Evolutionary conservation across 1,140 invertebrate genomes (phyloP), one percentile per base, ranked within the genome.

Genomic region (Papilio aristodemus): DNA sequence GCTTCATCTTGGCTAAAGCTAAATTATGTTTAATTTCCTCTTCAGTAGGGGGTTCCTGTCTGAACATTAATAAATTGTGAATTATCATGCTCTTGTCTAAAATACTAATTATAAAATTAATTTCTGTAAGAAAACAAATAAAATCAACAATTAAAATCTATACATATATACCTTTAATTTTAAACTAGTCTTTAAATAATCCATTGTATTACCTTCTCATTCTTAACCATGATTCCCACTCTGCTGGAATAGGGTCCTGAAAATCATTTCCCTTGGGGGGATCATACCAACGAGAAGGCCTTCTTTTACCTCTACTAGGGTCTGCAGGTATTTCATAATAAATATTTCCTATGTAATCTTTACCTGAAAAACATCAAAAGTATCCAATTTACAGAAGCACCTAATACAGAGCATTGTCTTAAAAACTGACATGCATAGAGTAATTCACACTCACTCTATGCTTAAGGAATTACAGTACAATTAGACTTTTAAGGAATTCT

Each of bases 161-260:
- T n/a, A n/a, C n/a, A n/a, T n/a, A n/a, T n/a, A n/a, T n/a, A n/a
- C 27, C 6, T 32, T 32, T 32, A 32, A 32, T 32, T 32, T 32
- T 3, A 32, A 32, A 32, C 27, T 32, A 6, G 6, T 3, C 27
- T 32, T 32, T 3, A 32, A 32, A 32, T 6, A 32, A 32, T 32
- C 27, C 27, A 32, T 32, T 3, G 2, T 32, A 32, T 62, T 85
- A 92, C 91, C 96, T 93, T 79, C 95, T 91, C 71, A 93, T 92
- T 86, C 96, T 91, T 22, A 97, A 87, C 96, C 96, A 97, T 11
- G 96, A 91, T 86, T 96, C 95, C 96, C 96, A 97, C 87, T 97
- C 96, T 4, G 95, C 93, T 5, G 96, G 95, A 50, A 96, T 81
- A 76, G 96, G 95, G 79, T 95, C 93, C 54, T 95, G 92, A 77